Evolutionary conservation across 2,888 invertebrate genomes (phyloP), one percentile per base, ranked within the genome.

Genomic region (Lordiphosa fenestrarum): DNA sequence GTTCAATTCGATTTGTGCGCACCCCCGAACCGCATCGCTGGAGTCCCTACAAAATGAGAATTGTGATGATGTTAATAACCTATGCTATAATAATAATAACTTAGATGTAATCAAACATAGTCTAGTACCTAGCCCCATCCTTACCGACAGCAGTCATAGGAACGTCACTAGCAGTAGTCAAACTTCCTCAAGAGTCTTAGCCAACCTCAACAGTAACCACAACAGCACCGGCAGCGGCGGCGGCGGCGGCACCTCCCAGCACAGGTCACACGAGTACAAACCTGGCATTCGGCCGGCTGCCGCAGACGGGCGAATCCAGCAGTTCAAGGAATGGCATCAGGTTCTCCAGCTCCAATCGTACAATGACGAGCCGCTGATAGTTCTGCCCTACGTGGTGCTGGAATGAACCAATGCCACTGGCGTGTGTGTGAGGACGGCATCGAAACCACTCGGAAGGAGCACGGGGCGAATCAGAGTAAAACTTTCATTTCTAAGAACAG

Each of bases 351-450:
- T 92, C 86, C 91, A 92, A 86, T 93, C 95, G 65, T 93, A 92
- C 84, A 93, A 95, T 87, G 95, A 94, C 87, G 94, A 95, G 89
- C 91, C 92, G 87, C 93, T 98, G 89, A 93, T 95, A 90, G 96
- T 98, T 92, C 93, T 98, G 93, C 98, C 98, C 91, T 98, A 98
- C 91, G 97, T 97, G 91, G 95, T 97, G 90, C 95, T 97, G 91
- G 97, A 98, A 94, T 97, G 92, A 90, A 61, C 35, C 39, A 98
- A 94, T 97, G 92, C 90, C 59, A 35, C 39, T 39, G 21, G 48
- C 46, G 9, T 47, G 19, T 10, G 40, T 30, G 40, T 49, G 13
- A 47, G 48, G 42, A 53, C 48, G 50, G 23, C 38, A 19, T 44
- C 33, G 15, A 44, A 33, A 33, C 15, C 44, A 15, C n/a, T 33